Percentiles rank a stretch among this genome's conserved stretches.
Evolutionary conservation across 2,797 vertebrate species (phyloP).

Genomic region (Aphelocoma californica): DNA sequence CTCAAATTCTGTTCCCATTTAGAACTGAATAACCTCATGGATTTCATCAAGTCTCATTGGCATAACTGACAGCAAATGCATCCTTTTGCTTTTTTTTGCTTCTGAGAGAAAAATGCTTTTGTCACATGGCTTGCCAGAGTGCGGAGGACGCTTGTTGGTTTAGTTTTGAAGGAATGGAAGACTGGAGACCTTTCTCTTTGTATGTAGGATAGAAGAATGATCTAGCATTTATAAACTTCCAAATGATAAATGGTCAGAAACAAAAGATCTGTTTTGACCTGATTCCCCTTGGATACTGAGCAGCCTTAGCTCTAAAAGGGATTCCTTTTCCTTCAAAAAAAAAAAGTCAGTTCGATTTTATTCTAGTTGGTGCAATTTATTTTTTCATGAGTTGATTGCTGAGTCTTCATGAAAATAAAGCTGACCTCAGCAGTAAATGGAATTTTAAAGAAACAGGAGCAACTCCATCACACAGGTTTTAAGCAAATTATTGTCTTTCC

Average conservation of each 20-base stretch:
- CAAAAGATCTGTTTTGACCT: not conserved
- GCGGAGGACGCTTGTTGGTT: not conserved
- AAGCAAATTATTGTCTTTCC: not conserved
- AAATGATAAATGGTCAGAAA: not conserved
- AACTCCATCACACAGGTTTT: not conserved
- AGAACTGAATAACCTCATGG: not conserved
- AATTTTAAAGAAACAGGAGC: not conserved
- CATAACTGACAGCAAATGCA: not conserved
- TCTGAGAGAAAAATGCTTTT: not conserved
- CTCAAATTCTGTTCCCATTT: not conserved
- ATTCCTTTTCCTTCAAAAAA: not conserved
- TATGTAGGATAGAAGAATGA: not conserved
- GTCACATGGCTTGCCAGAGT: not conserved
- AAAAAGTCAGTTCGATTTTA: not conserved
- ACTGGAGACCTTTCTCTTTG: not conserved
- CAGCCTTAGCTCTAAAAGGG: not conserved
- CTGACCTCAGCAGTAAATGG: not conserved
- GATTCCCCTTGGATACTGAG: not conserved
- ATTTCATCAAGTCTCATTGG: not conserved
- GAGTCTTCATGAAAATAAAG: not conserved
- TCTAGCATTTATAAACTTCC: not conserved
- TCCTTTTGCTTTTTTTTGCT: not conserved
- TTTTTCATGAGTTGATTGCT: not conserved
- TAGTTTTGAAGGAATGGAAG: not conserved
- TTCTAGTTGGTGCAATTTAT: not conserved